Base-by-base conservation (phyloP, 2,888 invertebrate genomes). In the Alentia gelatinosa region DNA sequence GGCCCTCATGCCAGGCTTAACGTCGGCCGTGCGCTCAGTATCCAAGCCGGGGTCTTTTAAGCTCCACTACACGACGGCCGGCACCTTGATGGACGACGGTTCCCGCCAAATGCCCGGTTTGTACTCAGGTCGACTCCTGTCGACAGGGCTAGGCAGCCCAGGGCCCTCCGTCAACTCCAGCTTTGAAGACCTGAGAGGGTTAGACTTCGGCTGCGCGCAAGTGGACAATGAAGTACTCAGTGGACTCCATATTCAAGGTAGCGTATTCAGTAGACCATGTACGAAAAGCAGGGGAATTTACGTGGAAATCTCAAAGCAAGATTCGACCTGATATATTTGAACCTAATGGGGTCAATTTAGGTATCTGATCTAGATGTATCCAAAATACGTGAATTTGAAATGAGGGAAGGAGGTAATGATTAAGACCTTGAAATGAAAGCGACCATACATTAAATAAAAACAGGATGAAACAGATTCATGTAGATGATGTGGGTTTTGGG, bases 131-230 rank as follows among this genome's bases (percentile, higher is more conserved):
- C 15, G 9, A 0, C 83, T 83, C 15, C 0, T 83, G 19, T 15
- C 83, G 3, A 1, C 83, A 26, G 39, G 1, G 7, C 15, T 23
- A 1, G 83, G 39, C 4, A 3, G 7, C 12, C 4, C 3, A 37
- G 83, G 83, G 3, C 83, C 83, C 19, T 26, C 23, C 40, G 39
- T 83, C 39, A 83, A 83, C 83, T 37, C 26, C 4, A 83, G 26
- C 40, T 83, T 83, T 39, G 83, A 5, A 1, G 83, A 83, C 39
- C 83, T 83, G 37, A 15, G 83, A 12, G 0, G 30, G 19, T 39
- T 83, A 39, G 83, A 83, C 23, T 83, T 83, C 39, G 40, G 83
- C 83, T 83, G 83, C n/a, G 37, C 83, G 7, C 83, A 83, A 35
- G 40, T 83, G 23, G 83, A 30, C 39, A 83, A 83, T 26, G 39